Evolutionary conservation across 1,140 invertebrate species (phyloP).

Genomic region (Sitodiplosis mosellana): DNA sequence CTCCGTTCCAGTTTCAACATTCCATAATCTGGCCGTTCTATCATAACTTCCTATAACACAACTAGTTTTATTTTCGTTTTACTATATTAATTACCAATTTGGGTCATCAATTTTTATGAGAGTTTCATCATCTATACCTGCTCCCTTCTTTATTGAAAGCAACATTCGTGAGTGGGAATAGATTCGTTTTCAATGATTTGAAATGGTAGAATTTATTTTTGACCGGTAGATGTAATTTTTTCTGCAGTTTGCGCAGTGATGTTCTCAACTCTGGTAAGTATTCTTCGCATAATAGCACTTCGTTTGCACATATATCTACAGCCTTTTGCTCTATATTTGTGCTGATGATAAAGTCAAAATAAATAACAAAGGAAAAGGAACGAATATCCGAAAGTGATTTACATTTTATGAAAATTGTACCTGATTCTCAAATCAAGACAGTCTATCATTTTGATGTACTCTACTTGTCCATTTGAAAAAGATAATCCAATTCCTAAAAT

Average conservation of each 20-base stretch:
- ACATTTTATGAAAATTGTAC: conserved; percentile 21
- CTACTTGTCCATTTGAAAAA: conserved; percentile 25
- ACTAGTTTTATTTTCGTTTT: conserved; percentile 25
- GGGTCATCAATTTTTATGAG: not conserved
- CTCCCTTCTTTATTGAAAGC: conserved; percentile 49
- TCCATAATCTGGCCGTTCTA: conserved; percentile 67
- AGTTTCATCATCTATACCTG: conserved; percentile 25
- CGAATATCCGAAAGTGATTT: conserved; percentile 2
- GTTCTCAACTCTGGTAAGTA: conserved; percentile 17
- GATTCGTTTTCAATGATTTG: conserved; percentile 51
- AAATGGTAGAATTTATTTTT: conserved; percentile 44
- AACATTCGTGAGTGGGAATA: conserved; percentile 60
- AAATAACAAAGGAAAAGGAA: conserved; percentile 11
- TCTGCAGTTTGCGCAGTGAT: conserved; percentile 29
- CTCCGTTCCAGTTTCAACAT: conserved; percentile 50
- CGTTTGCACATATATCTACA: conserved; percentile 11
- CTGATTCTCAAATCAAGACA: conserved; percentile 34
- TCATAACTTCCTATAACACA: conserved; percentile 70
- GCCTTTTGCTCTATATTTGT: conserved; percentile 12
- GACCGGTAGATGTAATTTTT: conserved; percentile 29
- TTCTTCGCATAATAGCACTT: not conserved
- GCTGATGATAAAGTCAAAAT: conserved; percentile 2
- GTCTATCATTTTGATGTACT: conserved; percentile 36
- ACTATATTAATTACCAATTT: not conserved
- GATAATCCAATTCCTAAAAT: conserved; percentile 17